Conservation (phyloP, 2,888 invertebrate species). For the Oegoconia quadripuncta region DNA sequence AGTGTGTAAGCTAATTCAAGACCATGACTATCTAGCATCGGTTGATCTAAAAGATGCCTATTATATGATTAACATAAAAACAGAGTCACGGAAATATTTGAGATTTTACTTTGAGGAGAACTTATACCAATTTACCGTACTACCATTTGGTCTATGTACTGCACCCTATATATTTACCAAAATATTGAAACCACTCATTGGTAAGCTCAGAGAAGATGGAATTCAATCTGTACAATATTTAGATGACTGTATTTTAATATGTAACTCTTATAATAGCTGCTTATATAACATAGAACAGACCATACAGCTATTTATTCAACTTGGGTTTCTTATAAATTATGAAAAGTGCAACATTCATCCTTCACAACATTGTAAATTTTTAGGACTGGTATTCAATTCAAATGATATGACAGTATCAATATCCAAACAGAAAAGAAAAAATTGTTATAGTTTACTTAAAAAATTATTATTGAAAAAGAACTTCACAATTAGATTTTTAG, state of each 20-base stretch:
- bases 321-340: conserved; percentile 14
- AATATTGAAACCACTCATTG: conserved; percentile 10
- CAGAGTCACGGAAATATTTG: conserved; percentile 10
- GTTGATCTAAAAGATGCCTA: conserved; percentile 16
- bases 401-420: no score
- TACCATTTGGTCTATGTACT: conserved; percentile 14
- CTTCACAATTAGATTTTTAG: conserved; percentile 7
- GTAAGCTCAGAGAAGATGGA: conserved; percentile 1
- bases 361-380: conserved; percentile 8
- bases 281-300: conserved; percentile 1
- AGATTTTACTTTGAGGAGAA: conserved; percentile 12
- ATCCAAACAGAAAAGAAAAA: conserved; percentile 4
- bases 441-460: neutral
- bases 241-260: conserved; percentile 12
- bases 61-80: conserved; percentile 7
- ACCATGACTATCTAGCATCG: conserved; percentile 6
- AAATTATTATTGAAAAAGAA: neutral
- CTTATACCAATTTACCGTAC: conserved; percentile 13
- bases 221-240: conserved; percentile 7
- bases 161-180: conserved; percentile 16
- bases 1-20: conserved; percentile 8
- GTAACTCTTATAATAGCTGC: conserved; percentile 2
- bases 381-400: conserved; percentile 12
- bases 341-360: conserved; percentile 11
- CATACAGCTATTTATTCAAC: neutral